Evolutionary conservation across 2,888 invertebrate species (phyloP).

Genomic region (Lysandra bellargus): DNA sequence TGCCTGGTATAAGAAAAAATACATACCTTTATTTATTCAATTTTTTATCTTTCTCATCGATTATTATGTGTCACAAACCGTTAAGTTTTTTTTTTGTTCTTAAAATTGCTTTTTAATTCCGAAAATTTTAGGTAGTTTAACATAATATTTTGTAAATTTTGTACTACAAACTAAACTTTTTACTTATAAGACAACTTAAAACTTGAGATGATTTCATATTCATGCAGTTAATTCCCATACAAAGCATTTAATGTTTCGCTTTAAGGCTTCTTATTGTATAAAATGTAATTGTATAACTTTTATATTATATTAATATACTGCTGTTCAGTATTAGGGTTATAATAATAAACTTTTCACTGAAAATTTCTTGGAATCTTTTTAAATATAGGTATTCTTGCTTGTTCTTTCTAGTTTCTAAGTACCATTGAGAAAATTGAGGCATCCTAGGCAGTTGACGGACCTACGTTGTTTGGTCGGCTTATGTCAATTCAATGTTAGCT

Average conservation of each 20-base stretch:
- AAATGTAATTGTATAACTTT: background rate
- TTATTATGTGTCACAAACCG: background rate
- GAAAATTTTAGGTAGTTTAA: no score
- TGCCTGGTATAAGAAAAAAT: background rate
- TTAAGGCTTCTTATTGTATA: background rate
- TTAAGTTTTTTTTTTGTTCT: background rate
- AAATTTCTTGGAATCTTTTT: background rate
- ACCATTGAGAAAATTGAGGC: no score
- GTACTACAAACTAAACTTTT: background rate
- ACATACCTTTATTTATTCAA: background rate
- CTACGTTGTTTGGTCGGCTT: no score
- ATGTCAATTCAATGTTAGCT: no score
- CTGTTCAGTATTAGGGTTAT: background rate
- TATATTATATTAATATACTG: background rate
- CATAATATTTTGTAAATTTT: no score
- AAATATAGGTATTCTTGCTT: background rate
- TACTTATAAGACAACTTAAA: background rate
- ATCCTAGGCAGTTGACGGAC: no score
- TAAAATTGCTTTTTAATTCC: no score
- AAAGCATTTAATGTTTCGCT: background rate
- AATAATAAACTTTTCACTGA: background rate
- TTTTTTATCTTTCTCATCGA: background rate
- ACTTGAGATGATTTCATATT: background rate
- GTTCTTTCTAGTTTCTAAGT: background rate
- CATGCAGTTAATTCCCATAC: background rate